phyloP scores from a whole-genome alignment of 2,797 vertebrate species.

The Mus caroli region DNA sequence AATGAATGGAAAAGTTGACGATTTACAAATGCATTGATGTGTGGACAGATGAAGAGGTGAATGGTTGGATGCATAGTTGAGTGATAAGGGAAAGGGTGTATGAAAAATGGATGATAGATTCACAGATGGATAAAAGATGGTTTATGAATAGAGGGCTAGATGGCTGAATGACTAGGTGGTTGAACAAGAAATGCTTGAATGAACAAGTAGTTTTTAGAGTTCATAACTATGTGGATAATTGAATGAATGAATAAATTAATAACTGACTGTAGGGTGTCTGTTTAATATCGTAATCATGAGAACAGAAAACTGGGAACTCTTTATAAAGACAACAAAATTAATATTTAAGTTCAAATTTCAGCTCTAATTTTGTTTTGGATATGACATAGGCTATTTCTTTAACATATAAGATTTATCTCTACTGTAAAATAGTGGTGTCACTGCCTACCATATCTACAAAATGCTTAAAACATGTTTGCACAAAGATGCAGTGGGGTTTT shows the following conservation, averaged over 20 bases:
- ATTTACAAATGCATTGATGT: not conserved
- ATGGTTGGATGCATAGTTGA: not conserved
- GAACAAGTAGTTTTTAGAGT: not conserved
- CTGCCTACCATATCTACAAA: not conserved
- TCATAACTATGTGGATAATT: not conserved
- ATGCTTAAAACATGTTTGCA: not conserved
- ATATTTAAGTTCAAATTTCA: not conserved
- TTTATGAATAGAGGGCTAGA: not conserved
- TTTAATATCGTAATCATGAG: not conserved
- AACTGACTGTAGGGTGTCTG: not conserved
- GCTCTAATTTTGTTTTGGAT: not conserved
- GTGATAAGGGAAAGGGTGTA: not conserved
- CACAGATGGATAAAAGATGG: not conserved
- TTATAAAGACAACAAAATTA: not conserved
- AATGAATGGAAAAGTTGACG: not conserved
- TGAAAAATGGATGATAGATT: not conserved
- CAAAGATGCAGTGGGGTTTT: not conserved
- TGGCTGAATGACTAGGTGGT: too few relatives aligned
- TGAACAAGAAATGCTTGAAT: not conserved
- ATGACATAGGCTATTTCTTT: not conserved
- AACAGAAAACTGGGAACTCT: not conserved
- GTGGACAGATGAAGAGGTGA: not conserved
- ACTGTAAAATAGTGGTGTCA: not conserved
- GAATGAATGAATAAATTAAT: not conserved
- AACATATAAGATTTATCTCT: not conserved